phyloP scores from a whole-genome alignment of 2,113 vertebrate species.

The Sterrhoptilus dennistouni region DNA sequence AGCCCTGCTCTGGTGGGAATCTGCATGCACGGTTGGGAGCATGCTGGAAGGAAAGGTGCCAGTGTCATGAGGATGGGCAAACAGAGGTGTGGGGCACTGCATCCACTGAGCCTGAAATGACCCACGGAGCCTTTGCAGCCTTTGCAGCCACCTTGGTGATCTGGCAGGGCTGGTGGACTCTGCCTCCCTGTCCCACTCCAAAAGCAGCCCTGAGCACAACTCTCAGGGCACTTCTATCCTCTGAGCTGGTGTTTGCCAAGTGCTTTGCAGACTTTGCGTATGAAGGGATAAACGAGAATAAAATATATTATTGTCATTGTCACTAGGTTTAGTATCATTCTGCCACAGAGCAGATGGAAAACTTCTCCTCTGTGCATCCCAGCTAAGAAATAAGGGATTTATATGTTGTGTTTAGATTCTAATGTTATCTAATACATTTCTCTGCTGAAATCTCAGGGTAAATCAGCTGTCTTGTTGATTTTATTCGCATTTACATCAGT shows the following conservation, averaged over 20 bases:
- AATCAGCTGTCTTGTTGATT: slow-evolving; percentile 33
- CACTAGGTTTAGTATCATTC: background rate
- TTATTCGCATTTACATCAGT: background rate
- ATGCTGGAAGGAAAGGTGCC: background rate
- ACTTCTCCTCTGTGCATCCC: slow-evolving; percentile 59
- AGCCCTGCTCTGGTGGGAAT: background rate
- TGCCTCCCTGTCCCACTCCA: background rate
- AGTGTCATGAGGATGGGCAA: rapidly evolving
- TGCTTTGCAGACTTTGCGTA: background rate
- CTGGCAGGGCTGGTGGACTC: background rate
- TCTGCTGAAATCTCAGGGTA: slow-evolving; percentile 17
- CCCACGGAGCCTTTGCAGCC: rapidly evolving
- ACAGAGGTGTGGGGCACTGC: rapidly evolving
- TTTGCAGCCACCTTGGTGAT: rapidly evolving
- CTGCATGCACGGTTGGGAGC: rapidly evolving
- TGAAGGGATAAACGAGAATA: slow-evolving; percentile 40
- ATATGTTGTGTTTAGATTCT: slow-evolving; percentile 21
- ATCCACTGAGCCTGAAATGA: background rate
- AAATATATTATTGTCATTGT: slow-evolving; percentile 2
- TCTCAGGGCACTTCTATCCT: background rate
- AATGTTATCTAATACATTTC: slow-evolving; percentile 35
- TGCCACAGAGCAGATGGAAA: slow-evolving; percentile 58
- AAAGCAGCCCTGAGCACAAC: background rate
- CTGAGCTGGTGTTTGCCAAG: background rate
- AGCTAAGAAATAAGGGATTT: slow-evolving; percentile 54